Conservation (phyloP, 1,140 invertebrate species). For the Drosophila burlai region DNA sequence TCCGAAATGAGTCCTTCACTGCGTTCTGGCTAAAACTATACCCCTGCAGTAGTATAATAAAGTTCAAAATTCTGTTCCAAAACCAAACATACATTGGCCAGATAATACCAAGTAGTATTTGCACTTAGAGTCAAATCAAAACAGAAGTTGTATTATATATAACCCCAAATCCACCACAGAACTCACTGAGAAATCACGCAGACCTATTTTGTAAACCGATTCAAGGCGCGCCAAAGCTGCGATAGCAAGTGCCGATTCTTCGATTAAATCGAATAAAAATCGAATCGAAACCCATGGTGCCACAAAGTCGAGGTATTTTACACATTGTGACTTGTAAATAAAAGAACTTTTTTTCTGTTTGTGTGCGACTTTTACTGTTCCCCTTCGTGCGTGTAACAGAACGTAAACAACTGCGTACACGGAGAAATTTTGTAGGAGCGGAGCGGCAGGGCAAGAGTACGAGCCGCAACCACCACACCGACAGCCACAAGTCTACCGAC, state of each 20-base stretch:
- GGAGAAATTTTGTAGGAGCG: conserved; percentile 1
- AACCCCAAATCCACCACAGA: neutral
- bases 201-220: neutral
- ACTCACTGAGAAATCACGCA: no score
- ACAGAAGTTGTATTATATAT: neutral
- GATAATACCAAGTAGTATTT: no score
- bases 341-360: no score
- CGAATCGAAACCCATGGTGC: no score
- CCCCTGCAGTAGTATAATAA: neutral
- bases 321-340: no score
- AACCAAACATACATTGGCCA: no score
- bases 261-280: neutral
- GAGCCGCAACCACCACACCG: neutral
- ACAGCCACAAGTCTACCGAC: neutral
- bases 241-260: conserved; percentile 5
- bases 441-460: neutral
- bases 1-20: neutral
- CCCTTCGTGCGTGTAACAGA: neutral
- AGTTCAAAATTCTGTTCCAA: neutral
- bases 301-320: no score
- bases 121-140: neutral
- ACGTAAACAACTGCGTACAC: conserved; percentile 67
- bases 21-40: no score
- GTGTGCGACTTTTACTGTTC: neutral
- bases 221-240: conserved; percentile 4